Evolutionary conservation across 2,797 vertebrate genomes (phyloP), one percentile per base, ranked within the genome.

Genomic region (Poeciliopsis paucimaculata): DNA sequence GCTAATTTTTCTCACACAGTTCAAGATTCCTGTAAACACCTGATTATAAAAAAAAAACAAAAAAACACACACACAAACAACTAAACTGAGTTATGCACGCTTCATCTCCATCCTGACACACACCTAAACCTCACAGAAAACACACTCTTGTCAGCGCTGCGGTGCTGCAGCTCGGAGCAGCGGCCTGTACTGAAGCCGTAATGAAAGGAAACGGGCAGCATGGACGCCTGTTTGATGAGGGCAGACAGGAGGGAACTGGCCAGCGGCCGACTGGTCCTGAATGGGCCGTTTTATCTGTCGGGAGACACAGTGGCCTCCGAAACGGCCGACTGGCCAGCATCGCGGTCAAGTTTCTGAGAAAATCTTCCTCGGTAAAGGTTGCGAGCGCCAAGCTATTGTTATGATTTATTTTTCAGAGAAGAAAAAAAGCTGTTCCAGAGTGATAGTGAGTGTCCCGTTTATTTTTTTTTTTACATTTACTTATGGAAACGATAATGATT

Each of bases 121-220:
- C 10, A 53, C 74, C 20, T 26, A 47, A n/a, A 46, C 7, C 31
- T 76, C 73, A 34, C 36, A n/a, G 41, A 55, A 34, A 75, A 76
- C 73, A 64, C 66, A 82, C 90, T 88, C 77, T 79, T 84, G 77
- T 82, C 76, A 70, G 57, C 2, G 20, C 31, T 13, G 34, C 36
- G n/a, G 81, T n/a, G 60, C 72, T 76, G 74, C 64, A 80, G 75
- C 64, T 16, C 34, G 34, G 31, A 77, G 43, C 76, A 31, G 71
- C n/a, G 51, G 41, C n/a, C 51, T 72, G 73, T 80, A 76, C 57
- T 31, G 26, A 46, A 75, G 78, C 47, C 41, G n/a, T 80, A 78
- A 88, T 83, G 79, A 91, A 82, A 84, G 77, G 71, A 89, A 89
- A 77, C 84, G 77, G 77, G 82, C 84, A 82, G 81, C 72, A 62